A percentile compares a stretch with the other conserved stretches of the same genome.
phyloP scores from a whole-genome alignment of 2,113 vertebrate species.

The Tautogolabrus adspersus region DNA sequence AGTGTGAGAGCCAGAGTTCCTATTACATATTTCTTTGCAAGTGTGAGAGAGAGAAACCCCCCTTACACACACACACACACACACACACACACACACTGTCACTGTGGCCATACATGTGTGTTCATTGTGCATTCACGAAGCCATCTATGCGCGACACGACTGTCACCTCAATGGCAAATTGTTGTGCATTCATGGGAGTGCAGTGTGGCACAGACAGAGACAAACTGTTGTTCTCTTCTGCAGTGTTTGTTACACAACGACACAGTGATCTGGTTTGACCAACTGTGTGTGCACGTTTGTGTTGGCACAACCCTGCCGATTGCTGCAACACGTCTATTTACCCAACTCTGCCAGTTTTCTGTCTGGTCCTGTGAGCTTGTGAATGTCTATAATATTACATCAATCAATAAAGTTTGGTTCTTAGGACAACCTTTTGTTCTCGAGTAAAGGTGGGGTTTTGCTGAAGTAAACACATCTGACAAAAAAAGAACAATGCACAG shows the following conservation, averaged over 20 bases:
- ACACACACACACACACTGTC: background rate
- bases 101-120: conserved; percentile 6
- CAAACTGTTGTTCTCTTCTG: conserved; percentile 48
- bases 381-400: no score
- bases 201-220: conserved; percentile 66
- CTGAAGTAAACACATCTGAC: no score
- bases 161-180: conserved; percentile 74
- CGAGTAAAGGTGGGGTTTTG: background rate
- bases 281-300: background rate
- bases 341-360: no score
- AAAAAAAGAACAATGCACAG: background rate
- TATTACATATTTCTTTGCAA: conserved; percentile 4
- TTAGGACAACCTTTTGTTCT: background rate
- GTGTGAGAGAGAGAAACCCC: background rate
- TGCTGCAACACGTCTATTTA: background rate
- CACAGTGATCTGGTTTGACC: background rate
- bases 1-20: conserved; percentile 22
- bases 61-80: no score
- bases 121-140: conserved; percentile 68
- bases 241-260: background rate
- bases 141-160: conserved; percentile 39
- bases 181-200: conserved; percentile 53
- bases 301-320: background rate
- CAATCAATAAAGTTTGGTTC: no score
- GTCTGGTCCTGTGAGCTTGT: no score